phyloP scores from a whole-genome alignment of 2,797 vertebrate genomes.

The Heterohyrax brucei region DNA sequence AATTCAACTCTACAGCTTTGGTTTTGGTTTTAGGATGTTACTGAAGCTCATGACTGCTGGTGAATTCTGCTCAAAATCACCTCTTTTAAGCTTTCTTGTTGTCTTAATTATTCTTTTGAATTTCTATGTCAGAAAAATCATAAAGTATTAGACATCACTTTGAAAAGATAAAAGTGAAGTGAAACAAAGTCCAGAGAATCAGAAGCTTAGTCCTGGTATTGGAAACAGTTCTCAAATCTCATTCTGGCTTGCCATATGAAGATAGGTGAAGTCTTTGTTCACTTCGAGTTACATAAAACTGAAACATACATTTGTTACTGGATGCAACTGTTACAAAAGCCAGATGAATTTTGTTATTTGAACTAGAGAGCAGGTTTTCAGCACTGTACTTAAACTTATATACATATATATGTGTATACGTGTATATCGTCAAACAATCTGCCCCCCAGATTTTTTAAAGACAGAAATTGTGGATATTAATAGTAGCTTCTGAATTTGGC shows the following conservation, averaged over 20 bases:
- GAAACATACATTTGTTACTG: constrained; percentile 42
- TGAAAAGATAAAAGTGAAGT: constrained; percentile 56
- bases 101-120: constrained; percentile 27
- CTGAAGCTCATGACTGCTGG: constrained; percentile 57
- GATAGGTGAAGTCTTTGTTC: background rate
- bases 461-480: constrained; percentile 20
- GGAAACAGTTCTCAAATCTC: constrained; percentile 48
- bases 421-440: background rate
- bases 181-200: constrained; percentile 60
- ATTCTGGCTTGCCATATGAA: constrained; percentile 20
- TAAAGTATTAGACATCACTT: constrained; percentile 20
- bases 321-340: constrained; percentile 51
- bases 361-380: constrained; percentile 44
- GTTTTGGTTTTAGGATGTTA: background rate
- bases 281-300: constrained; percentile 60
- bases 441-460: constrained; percentile 19
- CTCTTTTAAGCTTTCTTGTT: constrained; percentile 67
- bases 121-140: constrained; percentile 61
- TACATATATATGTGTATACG: no score
- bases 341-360: constrained; percentile 50
- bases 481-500: constrained; percentile 24
- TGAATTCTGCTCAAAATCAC: constrained; percentile 62
- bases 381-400: background rate
- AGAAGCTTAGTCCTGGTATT: constrained; percentile 46
- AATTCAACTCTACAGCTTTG: no score